Percentiles rank a stretch among this genome's conserved stretches.
Conservation (phyloP, 2,888 invertebrate species). For the Drosophila vallismaia region DNA sequence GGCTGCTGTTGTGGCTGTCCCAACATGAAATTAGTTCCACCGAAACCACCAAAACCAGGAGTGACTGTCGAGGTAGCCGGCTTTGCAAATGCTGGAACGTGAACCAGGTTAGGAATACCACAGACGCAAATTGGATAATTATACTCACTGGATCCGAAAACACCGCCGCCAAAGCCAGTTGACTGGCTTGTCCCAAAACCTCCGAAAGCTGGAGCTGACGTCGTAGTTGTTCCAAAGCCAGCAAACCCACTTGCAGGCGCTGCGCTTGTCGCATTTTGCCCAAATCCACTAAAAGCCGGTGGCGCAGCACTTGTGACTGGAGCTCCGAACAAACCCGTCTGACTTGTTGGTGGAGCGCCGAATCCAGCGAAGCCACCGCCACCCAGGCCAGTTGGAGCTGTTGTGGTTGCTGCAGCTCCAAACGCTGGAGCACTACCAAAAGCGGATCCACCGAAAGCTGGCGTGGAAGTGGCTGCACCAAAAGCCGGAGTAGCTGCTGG, state of each 20-base stretch:
- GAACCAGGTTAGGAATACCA: constrained; percentile 12
- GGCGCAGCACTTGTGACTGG: constrained; percentile 77
- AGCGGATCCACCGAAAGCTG: constrained; percentile 63
- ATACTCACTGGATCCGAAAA: constrained; percentile 58
- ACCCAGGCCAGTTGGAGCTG: constrained; percentile 66
- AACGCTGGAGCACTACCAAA: constrained; percentile 54
- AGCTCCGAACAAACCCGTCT: constrained; percentile 82
- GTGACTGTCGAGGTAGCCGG: constrained; percentile 80
- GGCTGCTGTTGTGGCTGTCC: constrained; percentile 84
- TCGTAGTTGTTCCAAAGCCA: constrained; percentile 82
- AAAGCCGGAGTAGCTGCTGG: constrained; percentile 60
- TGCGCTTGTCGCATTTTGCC: constrained; percentile 58
- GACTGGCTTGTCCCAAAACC: constrained; percentile 83
- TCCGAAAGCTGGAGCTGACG: constrained; percentile 83
- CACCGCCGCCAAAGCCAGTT: constrained; percentile 47
- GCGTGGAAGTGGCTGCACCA: constrained; percentile 20
- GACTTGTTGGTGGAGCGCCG: constrained; percentile 69
- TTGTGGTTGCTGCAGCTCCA: constrained; percentile 65
- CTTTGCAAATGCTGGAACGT: constrained; percentile 80
- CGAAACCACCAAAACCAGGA: constrained; percentile 85
- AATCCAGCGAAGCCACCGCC: constrained; percentile 83
- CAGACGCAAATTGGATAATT: background rate
- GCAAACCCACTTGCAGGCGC: constrained; percentile 64
- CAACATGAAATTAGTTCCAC: constrained; percentile 84
- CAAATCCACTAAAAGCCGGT: constrained; percentile 84